Conservation (phyloP, 2,113 vertebrate species). For the Stercorarius parasiticus region DNA sequence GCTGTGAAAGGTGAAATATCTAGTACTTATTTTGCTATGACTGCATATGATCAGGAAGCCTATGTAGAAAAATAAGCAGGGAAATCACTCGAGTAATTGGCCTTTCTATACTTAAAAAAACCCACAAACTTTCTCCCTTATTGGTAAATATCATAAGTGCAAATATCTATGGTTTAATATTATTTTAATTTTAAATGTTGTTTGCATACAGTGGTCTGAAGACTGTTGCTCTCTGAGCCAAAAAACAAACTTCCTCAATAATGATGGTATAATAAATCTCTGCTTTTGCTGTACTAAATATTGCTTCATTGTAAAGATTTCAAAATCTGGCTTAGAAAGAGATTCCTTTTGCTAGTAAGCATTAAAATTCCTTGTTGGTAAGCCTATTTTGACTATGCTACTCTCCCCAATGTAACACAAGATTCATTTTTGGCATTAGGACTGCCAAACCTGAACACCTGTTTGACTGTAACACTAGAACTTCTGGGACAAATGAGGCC, state of each 20-base stretch:
- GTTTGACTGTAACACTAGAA: neutral
- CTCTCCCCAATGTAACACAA: neutral
- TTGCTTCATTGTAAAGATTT: neutral
- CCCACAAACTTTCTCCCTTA: neutral
- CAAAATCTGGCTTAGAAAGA: neutral
- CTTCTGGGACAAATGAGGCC: neutral
- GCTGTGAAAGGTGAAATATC: slow-evolving; percentile 81
- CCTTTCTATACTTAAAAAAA: neutral
- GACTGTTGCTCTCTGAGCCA: neutral
- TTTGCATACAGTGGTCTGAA: neutral
- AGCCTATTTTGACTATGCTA: neutral
- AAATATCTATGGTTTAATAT: neutral
- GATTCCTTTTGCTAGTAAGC: neutral
- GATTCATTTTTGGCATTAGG: neutral
- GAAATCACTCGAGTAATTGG: neutral
- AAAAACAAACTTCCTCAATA: neutral
- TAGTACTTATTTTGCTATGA: neutral
- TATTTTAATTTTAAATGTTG: neutral
- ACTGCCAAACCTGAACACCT: neutral
- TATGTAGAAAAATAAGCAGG: neutral
- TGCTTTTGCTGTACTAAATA: neutral
- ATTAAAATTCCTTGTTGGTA: neutral
- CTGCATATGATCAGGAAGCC: neutral
- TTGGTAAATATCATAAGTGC: neutral
- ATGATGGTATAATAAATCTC: neutral